Percentiles rank a stretch among this genome's conserved stretches.
Evolutionary conservation across 2,113 vertebrate genomes (phyloP).

Genomic region (Brachionichthys hirsutus): DNA sequence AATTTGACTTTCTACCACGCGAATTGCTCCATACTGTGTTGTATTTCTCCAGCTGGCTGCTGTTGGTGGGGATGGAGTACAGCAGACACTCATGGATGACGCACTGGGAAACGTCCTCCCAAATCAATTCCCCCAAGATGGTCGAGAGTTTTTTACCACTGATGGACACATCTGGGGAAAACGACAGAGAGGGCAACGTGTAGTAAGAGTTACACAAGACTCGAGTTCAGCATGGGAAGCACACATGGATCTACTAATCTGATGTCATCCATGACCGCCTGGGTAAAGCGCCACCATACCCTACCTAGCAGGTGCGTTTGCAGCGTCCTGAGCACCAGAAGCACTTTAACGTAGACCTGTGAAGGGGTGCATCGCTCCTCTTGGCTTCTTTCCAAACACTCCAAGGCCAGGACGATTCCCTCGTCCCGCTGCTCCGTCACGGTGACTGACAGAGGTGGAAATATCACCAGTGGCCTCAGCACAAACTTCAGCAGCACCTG

Average conservation of each 20-base stretch:
- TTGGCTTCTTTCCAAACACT: conserved; percentile 56
- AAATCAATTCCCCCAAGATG: conserved; percentile 86
- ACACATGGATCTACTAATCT: too few species aligned
- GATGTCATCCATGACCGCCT: too few species aligned
- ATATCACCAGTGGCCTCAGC: conserved; percentile 84
- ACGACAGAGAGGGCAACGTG: background rate
- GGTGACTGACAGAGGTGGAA: conserved; percentile 76
- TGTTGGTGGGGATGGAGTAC: conserved; percentile 89
- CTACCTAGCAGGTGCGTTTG: conserved; percentile 85
- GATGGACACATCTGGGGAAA: conserved; percentile 81
- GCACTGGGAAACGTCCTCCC: conserved; percentile 89
- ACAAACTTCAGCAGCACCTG: conserved; percentile 87
- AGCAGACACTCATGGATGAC: conserved; percentile 91
- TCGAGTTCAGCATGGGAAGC: too few species aligned
- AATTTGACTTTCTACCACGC: background rate
- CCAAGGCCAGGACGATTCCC: conserved; percentile 74
- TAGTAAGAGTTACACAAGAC: too few species aligned
- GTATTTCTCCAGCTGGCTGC: conserved; percentile 90
- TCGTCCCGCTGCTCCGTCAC: conserved; percentile 76
- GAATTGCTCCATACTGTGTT: conserved; percentile 76
- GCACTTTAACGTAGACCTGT: conserved; percentile 86
- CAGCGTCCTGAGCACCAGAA: conserved; percentile 82
- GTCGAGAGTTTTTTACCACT: conserved; percentile 75
- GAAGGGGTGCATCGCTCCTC: conserved; percentile 79
- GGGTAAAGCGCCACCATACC: background rate